Evolutionary conservation across 2,113 vertebrate genomes (phyloP).

Genomic region (Plecturocebus donacophilus): DNA sequence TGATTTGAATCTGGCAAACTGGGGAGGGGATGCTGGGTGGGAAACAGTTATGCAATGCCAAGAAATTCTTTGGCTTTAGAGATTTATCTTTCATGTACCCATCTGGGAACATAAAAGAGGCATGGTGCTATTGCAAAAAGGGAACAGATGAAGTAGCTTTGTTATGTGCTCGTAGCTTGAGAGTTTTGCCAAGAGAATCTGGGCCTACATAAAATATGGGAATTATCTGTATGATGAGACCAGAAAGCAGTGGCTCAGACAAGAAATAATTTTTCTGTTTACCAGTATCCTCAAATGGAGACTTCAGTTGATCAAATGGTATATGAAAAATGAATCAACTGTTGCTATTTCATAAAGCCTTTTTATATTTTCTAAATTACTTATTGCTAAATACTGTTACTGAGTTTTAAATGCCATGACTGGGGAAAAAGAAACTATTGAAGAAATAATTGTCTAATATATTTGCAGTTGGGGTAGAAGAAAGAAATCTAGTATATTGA

Average conservation of each 20-base stretch:
- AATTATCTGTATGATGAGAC: neutral
- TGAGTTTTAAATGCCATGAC: slow-evolving; percentile 60
- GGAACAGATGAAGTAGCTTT: slow-evolving; percentile 19
- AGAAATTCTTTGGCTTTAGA: slow-evolving; percentile 42
- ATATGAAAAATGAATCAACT: slow-evolving; percentile 35
- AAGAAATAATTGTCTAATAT: slow-evolving; percentile 73
- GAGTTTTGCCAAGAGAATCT: slow-evolving; percentile 36
- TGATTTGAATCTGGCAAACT: slow-evolving; percentile 56
- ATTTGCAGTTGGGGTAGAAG: slow-evolving; percentile 65
- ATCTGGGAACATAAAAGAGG: neutral
- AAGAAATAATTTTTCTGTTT: neutral
- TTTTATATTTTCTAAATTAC: slow-evolving; percentile 59
- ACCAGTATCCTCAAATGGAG: slow-evolving; percentile 1
- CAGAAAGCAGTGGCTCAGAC: slow-evolving; percentile 24
- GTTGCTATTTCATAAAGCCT: slow-evolving; percentile 55
- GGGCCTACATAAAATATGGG: neutral
- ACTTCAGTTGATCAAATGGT: neutral
- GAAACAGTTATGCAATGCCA: slow-evolving; percentile 48
- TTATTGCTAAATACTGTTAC: slow-evolving; percentile 44
- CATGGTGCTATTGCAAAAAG: neutral
- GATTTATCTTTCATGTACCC: slow-evolving; percentile 41
- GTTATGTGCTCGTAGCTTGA: neutral
- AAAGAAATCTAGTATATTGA: slow-evolving; percentile 52
- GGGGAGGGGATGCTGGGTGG: neutral
- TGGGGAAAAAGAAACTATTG: slow-evolving; percentile 45